Evolutionary conservation across 2,113 vertebrate species (phyloP).

Genomic region (Taurulus bubalis): DNA sequence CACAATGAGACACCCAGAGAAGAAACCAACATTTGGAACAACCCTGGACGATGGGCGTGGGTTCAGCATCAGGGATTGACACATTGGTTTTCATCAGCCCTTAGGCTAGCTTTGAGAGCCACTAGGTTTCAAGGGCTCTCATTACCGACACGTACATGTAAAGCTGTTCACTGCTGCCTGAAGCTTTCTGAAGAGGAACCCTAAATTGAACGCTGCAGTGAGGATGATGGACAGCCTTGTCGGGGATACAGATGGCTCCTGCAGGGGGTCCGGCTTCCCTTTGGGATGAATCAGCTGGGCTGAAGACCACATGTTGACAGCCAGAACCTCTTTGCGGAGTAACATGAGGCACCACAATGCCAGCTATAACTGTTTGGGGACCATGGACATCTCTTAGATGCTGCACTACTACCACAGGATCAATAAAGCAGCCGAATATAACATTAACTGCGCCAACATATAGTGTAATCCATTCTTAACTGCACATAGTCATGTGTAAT

Average conservation of each 20-base stretch:
- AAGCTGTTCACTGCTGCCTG: slow-evolving; percentile 70
- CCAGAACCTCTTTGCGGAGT: slow-evolving; percentile 53
- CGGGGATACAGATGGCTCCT: slow-evolving; percentile 79
- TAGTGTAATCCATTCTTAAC: slow-evolving; percentile 26
- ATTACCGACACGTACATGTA: slow-evolving; percentile 75
- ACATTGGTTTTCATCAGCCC: slow-evolving; percentile 74
- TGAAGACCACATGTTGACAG: slow-evolving; percentile 72
- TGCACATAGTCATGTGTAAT: slow-evolving; percentile 25
- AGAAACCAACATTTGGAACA: slow-evolving; percentile 51
- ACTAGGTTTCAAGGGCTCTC: slow-evolving; percentile 76
- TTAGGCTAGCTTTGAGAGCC: slow-evolving; percentile 65
- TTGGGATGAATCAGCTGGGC: slow-evolving; percentile 67
- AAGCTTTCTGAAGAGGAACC: slow-evolving; percentile 68
- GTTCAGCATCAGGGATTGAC: slow-evolving; percentile 64
- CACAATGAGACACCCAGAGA: slow-evolving; percentile 18
- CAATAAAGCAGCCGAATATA: slow-evolving; percentile 62
- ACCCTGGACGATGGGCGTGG: slow-evolving; percentile 43
- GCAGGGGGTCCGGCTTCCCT: slow-evolving; percentile 65
- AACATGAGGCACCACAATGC: slow-evolving; percentile 55
- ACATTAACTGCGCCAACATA: slow-evolving; percentile 46
- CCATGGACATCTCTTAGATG: slow-evolving; percentile 36
- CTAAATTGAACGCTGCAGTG: slow-evolving; percentile 66
- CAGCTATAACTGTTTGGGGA: slow-evolving; percentile 58
- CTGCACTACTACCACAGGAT: slow-evolving; percentile 37
- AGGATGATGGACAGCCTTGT: slow-evolving; percentile 80